Conservation (phyloP, 2,113 vertebrate genomes). For the Alaudala cheleensis region DNA sequence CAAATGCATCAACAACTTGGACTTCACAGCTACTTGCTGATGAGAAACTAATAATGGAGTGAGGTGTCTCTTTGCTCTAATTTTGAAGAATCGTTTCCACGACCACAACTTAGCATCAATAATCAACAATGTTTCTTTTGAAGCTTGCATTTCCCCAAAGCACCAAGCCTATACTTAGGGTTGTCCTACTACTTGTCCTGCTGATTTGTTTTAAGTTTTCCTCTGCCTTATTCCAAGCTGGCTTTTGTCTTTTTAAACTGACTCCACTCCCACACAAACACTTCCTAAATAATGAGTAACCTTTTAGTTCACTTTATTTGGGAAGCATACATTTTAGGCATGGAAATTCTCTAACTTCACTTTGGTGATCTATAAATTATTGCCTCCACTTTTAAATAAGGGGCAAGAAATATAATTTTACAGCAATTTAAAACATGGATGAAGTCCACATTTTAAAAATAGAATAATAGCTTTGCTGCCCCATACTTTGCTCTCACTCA, state of each 20-base stretch:
- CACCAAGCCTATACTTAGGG: background rate
- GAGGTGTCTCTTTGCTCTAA: background rate
- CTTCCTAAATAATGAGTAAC: background rate
- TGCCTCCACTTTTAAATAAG: background rate
- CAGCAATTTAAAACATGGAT: background rate
- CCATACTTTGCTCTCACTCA: background rate
- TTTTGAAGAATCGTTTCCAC: background rate
- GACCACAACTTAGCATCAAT: background rate
- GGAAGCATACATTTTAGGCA: accelerated
- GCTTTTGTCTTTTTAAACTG: background rate
- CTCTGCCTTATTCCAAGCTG: background rate
- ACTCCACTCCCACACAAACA: background rate
- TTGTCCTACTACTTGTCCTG: background rate
- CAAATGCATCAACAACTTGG: background rate
- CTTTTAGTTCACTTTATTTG: background rate
- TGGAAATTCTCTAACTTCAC: background rate
- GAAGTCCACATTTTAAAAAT: background rate
- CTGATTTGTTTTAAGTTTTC: background rate
- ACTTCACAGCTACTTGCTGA: background rate
- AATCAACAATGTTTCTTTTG: background rate
- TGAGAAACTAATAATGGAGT: background rate
- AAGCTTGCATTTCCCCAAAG: background rate
- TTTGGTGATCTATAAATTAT: background rate
- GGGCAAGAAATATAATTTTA: background rate
- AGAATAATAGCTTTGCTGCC: background rate